Conservation (phyloP, 1,140 invertebrate genomes). For the Plectrocnemia conspersa region DNA sequence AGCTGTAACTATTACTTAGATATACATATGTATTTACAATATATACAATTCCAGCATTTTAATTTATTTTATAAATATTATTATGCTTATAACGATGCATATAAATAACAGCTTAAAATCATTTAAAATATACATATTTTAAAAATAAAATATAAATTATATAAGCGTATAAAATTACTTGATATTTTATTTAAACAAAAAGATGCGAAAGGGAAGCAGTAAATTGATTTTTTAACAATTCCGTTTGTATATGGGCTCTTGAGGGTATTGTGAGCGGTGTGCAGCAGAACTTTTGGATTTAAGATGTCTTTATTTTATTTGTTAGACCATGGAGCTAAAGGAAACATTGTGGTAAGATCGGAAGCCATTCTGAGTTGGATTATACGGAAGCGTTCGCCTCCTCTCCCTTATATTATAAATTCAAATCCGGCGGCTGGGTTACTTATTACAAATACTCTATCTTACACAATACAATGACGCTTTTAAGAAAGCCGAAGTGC, state of each 20-base stretch:
- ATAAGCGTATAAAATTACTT: slow-evolving; percentile 2
- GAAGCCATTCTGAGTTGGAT: slow-evolving; percentile 30
- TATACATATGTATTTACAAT: no score
- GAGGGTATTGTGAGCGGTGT: not conserved
- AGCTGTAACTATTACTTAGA: no score
- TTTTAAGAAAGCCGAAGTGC: slow-evolving; percentile 23
- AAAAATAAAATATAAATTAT: no score
- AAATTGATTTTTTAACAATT: slow-evolving; percentile 5
- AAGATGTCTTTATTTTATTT: slow-evolving; percentile 23
- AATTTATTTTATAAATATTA: no score
- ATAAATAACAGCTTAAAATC: no score
- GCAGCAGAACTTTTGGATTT: not conserved
- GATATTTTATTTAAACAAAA: no score
- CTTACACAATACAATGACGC: slow-evolving; percentile 30
- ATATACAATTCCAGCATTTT: no score
- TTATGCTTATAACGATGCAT: no score
- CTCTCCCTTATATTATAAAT: slow-evolving; percentile 28
- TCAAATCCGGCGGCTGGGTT: slow-evolving; percentile 31
- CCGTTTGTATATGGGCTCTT: not conserved
- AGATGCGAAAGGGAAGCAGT: not conserved
- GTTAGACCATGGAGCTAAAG: slow-evolving; percentile 16
- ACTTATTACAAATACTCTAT: slow-evolving; percentile 32
- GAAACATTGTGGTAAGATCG: slow-evolving; percentile 29
- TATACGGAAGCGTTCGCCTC: slow-evolving; percentile 30
- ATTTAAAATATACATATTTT: no score